phyloP scores from a whole-genome alignment of 1,140 invertebrate species.

The Nymphalis io region DNA sequence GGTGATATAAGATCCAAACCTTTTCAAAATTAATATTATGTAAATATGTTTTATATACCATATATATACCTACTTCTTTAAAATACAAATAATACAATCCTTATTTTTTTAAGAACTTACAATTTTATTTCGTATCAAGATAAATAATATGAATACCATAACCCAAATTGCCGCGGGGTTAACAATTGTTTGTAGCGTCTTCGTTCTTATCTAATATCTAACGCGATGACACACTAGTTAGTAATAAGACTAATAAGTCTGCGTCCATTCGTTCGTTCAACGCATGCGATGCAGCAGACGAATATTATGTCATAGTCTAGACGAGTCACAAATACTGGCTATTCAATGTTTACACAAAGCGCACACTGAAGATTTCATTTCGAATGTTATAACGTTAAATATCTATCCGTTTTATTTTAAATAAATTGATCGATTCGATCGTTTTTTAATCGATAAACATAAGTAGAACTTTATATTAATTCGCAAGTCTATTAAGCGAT shows the following conservation, averaged over 20 bases:
- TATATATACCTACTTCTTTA: no score
- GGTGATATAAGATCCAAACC: no score
- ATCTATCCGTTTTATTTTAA: not conserved
- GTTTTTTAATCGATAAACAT: not conserved
- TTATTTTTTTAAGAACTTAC: not conserved
- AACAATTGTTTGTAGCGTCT: constrained; percentile 17
- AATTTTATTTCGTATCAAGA: not conserved
- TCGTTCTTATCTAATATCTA: constrained; percentile 24
- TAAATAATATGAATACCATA: not conserved
- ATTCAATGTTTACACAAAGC: constrained; percentile 9
- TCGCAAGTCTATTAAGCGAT: not conserved
- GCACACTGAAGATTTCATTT: not conserved
- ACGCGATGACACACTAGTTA: constrained; percentile 23
- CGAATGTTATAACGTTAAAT: not conserved
- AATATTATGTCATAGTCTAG: constrained; percentile 66
- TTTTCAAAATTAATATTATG: no score
- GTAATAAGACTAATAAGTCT: constrained; percentile 24
- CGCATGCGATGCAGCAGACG: constrained; percentile 45
- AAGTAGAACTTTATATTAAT: not conserved
- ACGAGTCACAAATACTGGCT: constrained; percentile 36
- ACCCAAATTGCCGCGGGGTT: not conserved
- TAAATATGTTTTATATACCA: no score
- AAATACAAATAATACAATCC: no score
- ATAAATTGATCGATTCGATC: not conserved
- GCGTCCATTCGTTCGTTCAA: constrained; percentile 6